These are phyloP conservation scores for Alouatta palliata DNA, from an alignment of 2,113 vertebrate species.

Conservation along the genomic window DNA sequence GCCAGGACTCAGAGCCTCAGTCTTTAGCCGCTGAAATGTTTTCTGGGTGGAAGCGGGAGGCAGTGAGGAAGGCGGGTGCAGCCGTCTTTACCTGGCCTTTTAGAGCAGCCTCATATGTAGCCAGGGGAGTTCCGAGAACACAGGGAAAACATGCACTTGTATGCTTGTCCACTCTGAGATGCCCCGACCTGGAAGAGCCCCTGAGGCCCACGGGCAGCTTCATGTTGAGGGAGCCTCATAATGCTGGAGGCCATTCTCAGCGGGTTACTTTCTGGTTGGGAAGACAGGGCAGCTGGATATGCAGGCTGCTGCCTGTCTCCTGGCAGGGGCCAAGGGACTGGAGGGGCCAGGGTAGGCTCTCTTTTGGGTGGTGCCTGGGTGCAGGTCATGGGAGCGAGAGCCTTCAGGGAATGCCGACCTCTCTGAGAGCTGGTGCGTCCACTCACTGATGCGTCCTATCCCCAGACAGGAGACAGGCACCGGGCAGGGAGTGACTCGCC, in stretches of 20 bases:
- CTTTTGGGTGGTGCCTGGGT: background rate
- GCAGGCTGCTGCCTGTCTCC: background rate
- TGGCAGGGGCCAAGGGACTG: background rate
- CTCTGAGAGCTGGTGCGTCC: background rate
- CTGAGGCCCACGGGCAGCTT: background rate
- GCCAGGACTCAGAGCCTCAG: background rate
- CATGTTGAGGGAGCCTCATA: fast-evolving
- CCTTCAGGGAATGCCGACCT: background rate
- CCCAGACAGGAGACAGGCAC: background rate
- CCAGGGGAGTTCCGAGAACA: background rate
- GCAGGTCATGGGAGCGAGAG: background rate
- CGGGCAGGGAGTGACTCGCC: background rate
- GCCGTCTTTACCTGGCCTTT: background rate
- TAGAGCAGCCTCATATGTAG: fast-evolving
- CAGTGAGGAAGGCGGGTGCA: background rate
- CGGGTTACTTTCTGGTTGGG: background rate
- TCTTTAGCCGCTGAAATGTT: too few species aligned
- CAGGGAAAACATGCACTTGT: fast-evolving
- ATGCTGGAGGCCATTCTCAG: background rate
- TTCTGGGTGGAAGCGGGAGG: background rate
- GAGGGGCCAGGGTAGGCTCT: background rate
- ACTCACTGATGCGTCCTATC: background rate
- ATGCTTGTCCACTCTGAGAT: fast-evolving
- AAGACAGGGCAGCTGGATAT: background rate
- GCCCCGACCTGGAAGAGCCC: background rate